Base-by-base conservation (phyloP, 2,797 vertebrate genomes). In the Lepilemur septentrionalis region DNA sequence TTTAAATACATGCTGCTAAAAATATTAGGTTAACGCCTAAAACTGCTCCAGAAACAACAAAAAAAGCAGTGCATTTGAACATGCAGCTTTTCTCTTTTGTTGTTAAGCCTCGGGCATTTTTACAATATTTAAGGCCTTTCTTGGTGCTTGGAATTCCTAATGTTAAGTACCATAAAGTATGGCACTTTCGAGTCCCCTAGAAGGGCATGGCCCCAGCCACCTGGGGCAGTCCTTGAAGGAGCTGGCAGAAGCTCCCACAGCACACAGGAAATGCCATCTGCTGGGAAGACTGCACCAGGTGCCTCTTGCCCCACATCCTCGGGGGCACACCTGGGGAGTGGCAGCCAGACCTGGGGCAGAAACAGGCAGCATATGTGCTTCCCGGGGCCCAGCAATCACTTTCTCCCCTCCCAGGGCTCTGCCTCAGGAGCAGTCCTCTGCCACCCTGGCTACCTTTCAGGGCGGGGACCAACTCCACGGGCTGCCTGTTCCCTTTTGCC, bases 181-280 rank as follows among this genome's bases (percentile, higher is more conserved):
- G 73, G 72, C 61, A 35, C 7, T 55, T 67, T 35, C 23, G 48
- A 20, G 75, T 69, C 0, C 17, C 30, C 84, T 7, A 5, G 81
- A 70, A 48, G 30, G 5, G 10, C n/a, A 59, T 0, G 15, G 85
- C 50, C 48, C 52, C 38, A 18, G 59, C 43, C 57, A 48, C 78
- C 82, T n/a, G 18, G 43, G 61, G 61, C 59, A 52, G 30, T 32
- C 76, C 87, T 9, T 41, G 25, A 41, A 73, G 43, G 72, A 57
- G 43, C 89, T 46, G 67, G 82, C 80, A 61, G 55, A 25, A 4
- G 43, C 38, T 69, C 52, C 76, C 78, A 50, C 7, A 23, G 41
- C 72, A 89, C 79, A 55, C 50, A 72, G 61, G 65, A 13, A n/a
- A 48, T 28, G 94, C 79, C 94, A 86, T 65, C 95, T 95, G 75